Evolutionary conservation across 2,888 invertebrate genomes (phyloP).

Genomic region (Limnephilus auricula): DNA sequence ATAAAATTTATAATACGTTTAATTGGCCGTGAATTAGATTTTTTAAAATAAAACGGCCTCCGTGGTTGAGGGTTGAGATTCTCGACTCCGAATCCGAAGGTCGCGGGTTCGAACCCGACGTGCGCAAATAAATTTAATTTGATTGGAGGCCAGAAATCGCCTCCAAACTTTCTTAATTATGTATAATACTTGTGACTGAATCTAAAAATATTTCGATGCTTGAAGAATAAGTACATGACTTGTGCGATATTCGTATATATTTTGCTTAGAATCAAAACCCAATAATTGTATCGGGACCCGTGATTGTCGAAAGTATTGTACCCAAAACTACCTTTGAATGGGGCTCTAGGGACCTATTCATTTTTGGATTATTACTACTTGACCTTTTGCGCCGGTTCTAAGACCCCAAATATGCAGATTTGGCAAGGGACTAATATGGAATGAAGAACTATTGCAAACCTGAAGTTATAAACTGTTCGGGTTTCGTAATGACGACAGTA

Average conservation of each 20-base stretch:
- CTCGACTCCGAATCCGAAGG: too few relatives aligned
- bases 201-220: too few relatives aligned
- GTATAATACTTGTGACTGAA: too few relatives aligned
- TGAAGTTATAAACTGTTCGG: background rate
- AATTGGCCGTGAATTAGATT: too few relatives aligned
- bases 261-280: background rate
- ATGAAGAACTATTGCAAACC: background rate
- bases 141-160: too few relatives aligned
- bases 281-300: conserved; percentile 29
- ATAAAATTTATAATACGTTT: too few relatives aligned
- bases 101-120: too few relatives aligned
- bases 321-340: conserved; percentile 28
- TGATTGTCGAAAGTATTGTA: conserved; percentile 32
- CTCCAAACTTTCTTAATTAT: too few relatives aligned
- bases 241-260: background rate
- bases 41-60: too few relatives aligned
- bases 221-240: background rate
- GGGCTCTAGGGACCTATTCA: conserved; percentile 16
- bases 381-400: conserved; percentile 5
- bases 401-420: conserved; percentile 17
- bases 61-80: too few relatives aligned
- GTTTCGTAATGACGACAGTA: background rate
- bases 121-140: too few relatives aligned
- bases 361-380: conserved; percentile 35
- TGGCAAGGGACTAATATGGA: conserved; percentile 12